A percentile compares a stretch with the other conserved stretches of the same genome.
Conservation (phyloP, 2,113 vertebrate species). For the Erythrocebus patas region DNA sequence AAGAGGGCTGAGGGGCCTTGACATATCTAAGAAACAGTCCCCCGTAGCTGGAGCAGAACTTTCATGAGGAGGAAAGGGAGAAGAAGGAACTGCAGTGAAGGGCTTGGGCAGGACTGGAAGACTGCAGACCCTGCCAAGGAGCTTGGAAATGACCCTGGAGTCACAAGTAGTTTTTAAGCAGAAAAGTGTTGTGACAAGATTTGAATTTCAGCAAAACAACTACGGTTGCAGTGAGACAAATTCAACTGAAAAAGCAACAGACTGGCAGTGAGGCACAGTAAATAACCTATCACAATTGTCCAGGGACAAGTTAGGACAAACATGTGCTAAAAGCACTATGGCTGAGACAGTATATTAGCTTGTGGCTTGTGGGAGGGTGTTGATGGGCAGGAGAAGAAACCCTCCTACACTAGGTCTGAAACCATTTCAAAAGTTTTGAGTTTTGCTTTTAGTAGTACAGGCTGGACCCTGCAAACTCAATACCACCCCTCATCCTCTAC, state of each 20-base stretch:
- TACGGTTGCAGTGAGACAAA: not conserved
- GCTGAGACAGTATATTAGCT: no score
- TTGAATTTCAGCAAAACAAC: not conserved
- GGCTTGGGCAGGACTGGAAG: not conserved
- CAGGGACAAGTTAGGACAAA: no score
- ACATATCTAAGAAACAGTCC: not conserved
- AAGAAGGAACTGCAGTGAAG: not conserved
- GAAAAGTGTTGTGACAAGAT: not conserved
- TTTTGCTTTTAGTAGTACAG: no score
- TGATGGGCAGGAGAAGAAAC: no score
- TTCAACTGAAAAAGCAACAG: not conserved
- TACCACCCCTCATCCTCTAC: no score
- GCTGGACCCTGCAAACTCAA: no score
- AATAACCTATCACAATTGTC: not conserved
- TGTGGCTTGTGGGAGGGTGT: no score
- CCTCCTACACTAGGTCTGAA: no score
- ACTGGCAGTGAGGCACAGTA: not conserved
- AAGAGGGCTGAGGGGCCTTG: not conserved
- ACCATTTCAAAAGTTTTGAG: no score
- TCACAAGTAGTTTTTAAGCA: not conserved
- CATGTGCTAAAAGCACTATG: no score
- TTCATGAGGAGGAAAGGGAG: not conserved
- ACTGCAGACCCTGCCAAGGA: rapidly evolving
- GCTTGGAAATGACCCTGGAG: not conserved
- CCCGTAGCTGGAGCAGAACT: not conserved